These are phyloP conservation scores for Cotesia chilonis DNA, from an alignment of 1,140 invertebrate species.

Conservation along the genomic window DNA sequence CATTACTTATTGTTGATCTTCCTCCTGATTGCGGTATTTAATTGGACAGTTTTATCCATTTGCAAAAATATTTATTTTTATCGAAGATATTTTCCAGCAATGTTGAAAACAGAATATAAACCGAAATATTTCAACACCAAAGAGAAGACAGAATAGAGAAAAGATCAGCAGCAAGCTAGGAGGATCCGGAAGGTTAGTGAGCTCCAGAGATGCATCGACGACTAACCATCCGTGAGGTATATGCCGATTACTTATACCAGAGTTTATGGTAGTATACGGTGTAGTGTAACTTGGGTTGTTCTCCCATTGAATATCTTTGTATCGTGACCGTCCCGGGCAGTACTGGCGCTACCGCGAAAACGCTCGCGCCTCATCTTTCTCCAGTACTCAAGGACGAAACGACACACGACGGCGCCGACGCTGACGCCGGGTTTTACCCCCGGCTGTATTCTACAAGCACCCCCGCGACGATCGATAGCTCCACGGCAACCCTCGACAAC, in stretches of 20 bases:
- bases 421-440: slow-evolving; percentile 43
- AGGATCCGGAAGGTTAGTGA: slow-evolving; percentile 3
- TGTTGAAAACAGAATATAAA: no score
- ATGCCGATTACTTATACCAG: slow-evolving; percentile 32
- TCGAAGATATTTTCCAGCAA: no score
- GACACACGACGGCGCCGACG: slow-evolving; percentile 61
- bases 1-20: background rate
- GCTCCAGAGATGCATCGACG: slow-evolving; percentile 11
- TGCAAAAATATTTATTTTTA: background rate
- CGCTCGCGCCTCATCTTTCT: slow-evolving; percentile 44
- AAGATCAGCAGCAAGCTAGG: no score
- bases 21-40: background rate
- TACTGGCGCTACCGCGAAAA: slow-evolving; percentile 56
- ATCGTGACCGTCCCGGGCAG: slow-evolving; percentile 52
- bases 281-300: background rate
- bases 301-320: slow-evolving; percentile 19
- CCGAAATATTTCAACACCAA: no score
- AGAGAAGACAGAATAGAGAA: no score
- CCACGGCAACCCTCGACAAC: slow-evolving; percentile 60
- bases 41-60: background rate
- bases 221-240: slow-evolving; percentile 22
- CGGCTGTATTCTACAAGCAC: slow-evolving; percentile 27
- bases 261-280: background rate
- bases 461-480: slow-evolving; percentile 61
- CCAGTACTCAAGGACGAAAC: slow-evolving; percentile 48